Percentiles rank a stretch among this genome's conserved stretches.
These are phyloP conservation scores for Tenebrio molitor DNA, from an alignment of 1,140 invertebrate species.

Conservation along the genomic window DNA sequence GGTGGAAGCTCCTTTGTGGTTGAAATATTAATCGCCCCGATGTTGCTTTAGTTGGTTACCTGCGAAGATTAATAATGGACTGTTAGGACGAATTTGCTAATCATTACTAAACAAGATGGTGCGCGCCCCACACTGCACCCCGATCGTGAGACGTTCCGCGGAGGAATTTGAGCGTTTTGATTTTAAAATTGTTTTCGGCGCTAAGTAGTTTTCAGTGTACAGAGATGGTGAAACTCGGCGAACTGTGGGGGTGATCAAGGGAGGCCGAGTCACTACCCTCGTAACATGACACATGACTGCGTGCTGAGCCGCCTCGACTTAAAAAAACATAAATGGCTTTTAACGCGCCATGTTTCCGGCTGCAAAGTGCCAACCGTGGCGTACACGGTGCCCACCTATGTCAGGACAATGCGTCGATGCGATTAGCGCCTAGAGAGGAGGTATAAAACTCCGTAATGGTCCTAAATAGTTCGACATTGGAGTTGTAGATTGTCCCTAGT, in stretches of 20 bases:
- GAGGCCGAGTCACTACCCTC: conserved; percentile 15
- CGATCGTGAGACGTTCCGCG: no score
- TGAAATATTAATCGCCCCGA: conserved; percentile 31
- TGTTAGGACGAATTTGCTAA: no score
- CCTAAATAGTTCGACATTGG: neutral
- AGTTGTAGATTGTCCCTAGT: conserved; percentile 12
- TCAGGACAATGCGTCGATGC: no score
- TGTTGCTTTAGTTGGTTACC: conserved; percentile 26
- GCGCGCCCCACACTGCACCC: no score
- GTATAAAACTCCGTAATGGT: conserved; percentile 3
- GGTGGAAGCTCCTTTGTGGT: conserved; percentile 27
- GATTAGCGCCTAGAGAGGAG: neutral
- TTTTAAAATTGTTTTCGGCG: no score
- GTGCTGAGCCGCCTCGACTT: conserved; percentile 10
- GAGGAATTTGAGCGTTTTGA: no score
- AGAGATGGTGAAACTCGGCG: conserved; percentile 2
- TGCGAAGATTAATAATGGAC: conserved; percentile 23
- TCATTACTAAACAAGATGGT: no score
- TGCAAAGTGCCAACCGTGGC: no score
- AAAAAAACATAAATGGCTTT: conserved; percentile 31
- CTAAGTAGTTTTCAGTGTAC: conserved; percentile 33
- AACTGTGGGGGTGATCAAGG: neutral
- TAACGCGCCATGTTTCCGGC: conserved; percentile 7
- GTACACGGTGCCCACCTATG: no score
- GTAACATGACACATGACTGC: conserved; percentile 3